Percentiles rank a stretch among this genome's conserved stretches.
phyloP scores from a whole-genome alignment of 2,113 vertebrate species.

The Microcebus jonahi region DNA sequence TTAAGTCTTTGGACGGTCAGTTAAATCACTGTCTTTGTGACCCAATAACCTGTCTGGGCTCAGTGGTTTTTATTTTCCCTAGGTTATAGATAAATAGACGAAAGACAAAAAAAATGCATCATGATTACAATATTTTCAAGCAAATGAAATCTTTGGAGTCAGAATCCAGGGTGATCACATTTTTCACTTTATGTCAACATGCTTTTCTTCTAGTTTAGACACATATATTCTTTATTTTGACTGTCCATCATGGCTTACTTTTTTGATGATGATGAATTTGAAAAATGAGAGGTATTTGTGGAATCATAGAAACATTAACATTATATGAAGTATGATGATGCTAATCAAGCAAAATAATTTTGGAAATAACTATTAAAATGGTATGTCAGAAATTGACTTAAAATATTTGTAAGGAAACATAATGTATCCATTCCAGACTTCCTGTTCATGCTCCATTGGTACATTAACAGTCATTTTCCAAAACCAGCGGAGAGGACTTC shows the following conservation, averaged over 20 bases:
- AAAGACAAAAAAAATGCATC: slow-evolving; percentile 12
- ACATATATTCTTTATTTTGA: neutral
- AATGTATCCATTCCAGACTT: neutral
- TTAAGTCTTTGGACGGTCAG: neutral
- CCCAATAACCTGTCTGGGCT: neutral
- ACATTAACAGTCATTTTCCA: neutral
- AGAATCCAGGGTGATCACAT: neutral
- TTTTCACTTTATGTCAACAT: neutral
- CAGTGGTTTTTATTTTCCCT: neutral
- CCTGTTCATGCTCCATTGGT: neutral
- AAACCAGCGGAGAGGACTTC: neutral
- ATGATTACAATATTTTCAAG: slow-evolving; percentile 2
- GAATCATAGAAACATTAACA: neutral
- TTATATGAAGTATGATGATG: neutral
- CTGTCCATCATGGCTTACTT: neutral
- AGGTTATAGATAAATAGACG: neutral
- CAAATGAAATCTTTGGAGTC: slow-evolving; percentile 16
- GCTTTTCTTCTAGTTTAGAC: neutral
- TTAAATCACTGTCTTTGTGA: neutral
- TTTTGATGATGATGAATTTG: neutral
- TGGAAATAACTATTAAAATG: neutral
- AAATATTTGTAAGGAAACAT: neutral
- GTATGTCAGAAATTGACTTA: neutral
- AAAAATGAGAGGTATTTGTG: slow-evolving; percentile 8
- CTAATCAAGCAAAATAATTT: neutral